Evolutionary conservation across 2,888 invertebrate genomes (phyloP), one percentile per base, ranked within the genome.

Genomic region (Strigamia maritima): DNA sequence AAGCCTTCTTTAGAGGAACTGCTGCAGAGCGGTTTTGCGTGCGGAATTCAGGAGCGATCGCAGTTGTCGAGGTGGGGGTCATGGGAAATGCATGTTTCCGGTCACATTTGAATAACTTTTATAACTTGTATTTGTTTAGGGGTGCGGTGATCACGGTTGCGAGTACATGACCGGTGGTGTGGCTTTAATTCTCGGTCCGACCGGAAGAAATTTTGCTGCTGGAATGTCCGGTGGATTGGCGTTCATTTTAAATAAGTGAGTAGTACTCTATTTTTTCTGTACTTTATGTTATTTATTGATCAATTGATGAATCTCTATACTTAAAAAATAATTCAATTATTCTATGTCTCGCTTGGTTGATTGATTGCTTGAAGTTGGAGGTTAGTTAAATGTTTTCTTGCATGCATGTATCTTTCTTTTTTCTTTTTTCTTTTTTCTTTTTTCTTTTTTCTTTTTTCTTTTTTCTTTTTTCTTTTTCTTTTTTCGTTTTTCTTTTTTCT

Each of bases 81-180:
- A n/a, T n/a, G n/a, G 84, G 82, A 79, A 22, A 26, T n/a, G 16
- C 12, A 7, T 26, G 14, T 70, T 19, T 19, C 12, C 2, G 22
- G 7, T 14, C 14, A 70, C n/a, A 8, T 14, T 14, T 26, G 28
- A 14, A n/a, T 14, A n/a, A 26, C 14, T 70, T n/a, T 2, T 14
- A n/a, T n/a, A n/a, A 22, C 22, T 70, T 70, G 16, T 44, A 40
- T 77, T 54, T 78, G 81, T 81, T 10, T 81, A 89, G 89, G 98
- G 98, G 79, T 97, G 97, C 80, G 99, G 99, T 60, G 99, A 99
- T 89, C 98, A 99, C 87, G 98, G 97, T 80, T 99, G 99, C 89
- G 99, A 99, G 88, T 99, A 99, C 87, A 99, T 99, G 99, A 99
- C 99, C 76, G 98, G 97, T 16, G 98, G 98, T 80, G 88, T 90